phyloP scores from a whole-genome alignment of 2,797 vertebrate species.

The Tapera naevia region DNA sequence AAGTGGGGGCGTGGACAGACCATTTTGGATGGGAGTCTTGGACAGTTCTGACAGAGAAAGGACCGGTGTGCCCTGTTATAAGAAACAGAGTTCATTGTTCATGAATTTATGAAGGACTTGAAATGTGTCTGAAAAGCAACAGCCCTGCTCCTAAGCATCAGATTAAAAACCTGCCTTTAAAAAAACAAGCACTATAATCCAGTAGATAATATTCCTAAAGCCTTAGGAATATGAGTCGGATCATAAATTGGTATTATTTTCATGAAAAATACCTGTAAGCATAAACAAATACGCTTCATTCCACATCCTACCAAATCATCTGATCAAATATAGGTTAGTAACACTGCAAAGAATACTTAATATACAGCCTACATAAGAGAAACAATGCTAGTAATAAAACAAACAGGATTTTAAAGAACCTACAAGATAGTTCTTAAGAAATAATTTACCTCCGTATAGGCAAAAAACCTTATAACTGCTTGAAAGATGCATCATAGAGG shows the following conservation, averaged over 20 bases:
- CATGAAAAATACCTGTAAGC: neutral
- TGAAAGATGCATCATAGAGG: neutral
- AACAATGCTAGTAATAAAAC: neutral
- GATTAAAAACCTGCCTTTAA: neutral
- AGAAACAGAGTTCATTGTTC: neutral
- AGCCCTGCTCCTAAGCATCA: neutral
- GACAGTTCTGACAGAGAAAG: conserved; percentile 75
- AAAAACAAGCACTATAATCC: neutral
- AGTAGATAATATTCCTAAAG: neutral
- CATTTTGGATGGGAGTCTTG: conserved; percentile 82
- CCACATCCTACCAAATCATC: neutral
- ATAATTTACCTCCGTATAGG: neutral
- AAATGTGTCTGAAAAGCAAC: neutral
- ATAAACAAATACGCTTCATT: neutral
- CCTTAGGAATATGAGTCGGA: neutral
- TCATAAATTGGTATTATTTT: neutral
- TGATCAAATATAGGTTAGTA: neutral
- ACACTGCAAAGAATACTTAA: neutral
- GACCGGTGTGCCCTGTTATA: conserved; percentile 67
- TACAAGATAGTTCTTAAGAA: neutral
- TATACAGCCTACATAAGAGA: neutral
- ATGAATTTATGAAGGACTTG: neutral
- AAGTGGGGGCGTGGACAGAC: conserved; percentile 80
- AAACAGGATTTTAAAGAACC: neutral
- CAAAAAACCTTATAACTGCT: neutral